phyloP scores from a whole-genome alignment of 2,113 vertebrate species.

The Elachura formosa region DNA sequence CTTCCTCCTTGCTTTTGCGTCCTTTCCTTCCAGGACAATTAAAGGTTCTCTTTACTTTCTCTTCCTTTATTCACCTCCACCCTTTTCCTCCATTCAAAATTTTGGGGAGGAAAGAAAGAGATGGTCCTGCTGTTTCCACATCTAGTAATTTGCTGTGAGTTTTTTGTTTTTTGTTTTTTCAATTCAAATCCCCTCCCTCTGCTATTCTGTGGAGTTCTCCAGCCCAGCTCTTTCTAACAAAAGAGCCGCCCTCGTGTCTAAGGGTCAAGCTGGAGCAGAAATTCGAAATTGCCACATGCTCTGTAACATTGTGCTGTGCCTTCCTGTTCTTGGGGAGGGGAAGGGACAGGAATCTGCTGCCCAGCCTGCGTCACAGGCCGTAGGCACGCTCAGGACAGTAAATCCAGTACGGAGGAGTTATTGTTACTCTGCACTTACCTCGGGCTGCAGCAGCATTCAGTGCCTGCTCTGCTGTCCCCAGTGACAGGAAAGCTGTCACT shows the following conservation, averaged over 20 bases:
- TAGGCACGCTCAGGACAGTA: not conserved
- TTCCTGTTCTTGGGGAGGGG: slow-evolving; percentile 17
- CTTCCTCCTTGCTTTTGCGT: not conserved
- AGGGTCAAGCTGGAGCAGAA: not conserved
- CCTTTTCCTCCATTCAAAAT: not conserved
- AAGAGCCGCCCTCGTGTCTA: not conserved
- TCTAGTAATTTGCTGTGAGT: not conserved
- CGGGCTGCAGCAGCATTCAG: not conserved
- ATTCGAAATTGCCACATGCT: not conserved
- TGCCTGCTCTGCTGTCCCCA: slow-evolving; percentile 17
- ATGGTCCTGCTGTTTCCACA: too few relatives aligned
- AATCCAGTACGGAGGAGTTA: not conserved
- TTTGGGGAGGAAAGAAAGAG: not conserved
- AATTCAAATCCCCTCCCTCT: not conserved
- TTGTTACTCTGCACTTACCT: slow-evolving; percentile 38
- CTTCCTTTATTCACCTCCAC: not conserved
- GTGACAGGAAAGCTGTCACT: slow-evolving; percentile 62
- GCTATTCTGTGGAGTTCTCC: not conserved
- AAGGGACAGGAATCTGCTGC: slow-evolving; percentile 23
- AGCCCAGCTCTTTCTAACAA: not conserved
- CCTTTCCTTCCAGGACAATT: not conserved
- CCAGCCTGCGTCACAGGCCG: slow-evolving; percentile 11
- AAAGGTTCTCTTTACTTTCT: not conserved
- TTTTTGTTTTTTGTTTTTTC: not conserved
- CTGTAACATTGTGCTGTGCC: not conserved